These are phyloP conservation scores for Mimas tiliae DNA, from an alignment of 2,888 invertebrate species.

Conservation along the genomic window DNA sequence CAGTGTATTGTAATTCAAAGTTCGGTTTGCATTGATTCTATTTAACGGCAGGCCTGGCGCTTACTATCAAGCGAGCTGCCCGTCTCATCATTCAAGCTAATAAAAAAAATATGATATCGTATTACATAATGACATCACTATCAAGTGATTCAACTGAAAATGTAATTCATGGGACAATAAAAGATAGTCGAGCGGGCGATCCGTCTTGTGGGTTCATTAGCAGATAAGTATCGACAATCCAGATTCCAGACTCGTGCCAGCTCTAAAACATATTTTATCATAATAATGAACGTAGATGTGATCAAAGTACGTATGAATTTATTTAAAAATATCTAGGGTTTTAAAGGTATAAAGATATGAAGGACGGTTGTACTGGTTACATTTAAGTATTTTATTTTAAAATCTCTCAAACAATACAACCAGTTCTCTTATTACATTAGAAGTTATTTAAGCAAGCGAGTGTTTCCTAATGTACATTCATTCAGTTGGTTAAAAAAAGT, in stretches of 20 bases:
- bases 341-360: not conserved
- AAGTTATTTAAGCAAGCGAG: too few species aligned
- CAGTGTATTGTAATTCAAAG: too few species aligned
- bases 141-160: constrained; percentile 51
- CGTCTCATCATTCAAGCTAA: too few species aligned
- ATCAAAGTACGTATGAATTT: not conserved
- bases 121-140: constrained; percentile 41
- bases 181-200: constrained; percentile 56
- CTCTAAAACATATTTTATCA: constrained; percentile 43
- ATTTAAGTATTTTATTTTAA: too few species aligned
- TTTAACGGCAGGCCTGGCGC: too few species aligned
- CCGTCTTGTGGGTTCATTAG: constrained; percentile 62
- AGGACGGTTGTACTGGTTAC: not conserved
- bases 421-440: too few species aligned
- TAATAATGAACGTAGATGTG: not conserved
- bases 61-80: too few species aligned
- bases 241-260: constrained; percentile 31
- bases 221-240: constrained; percentile 54
- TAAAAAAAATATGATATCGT: constrained; percentile 22
- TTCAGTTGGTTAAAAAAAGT: too few species aligned
- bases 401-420: too few species aligned
- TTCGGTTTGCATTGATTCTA: too few species aligned
- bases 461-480: too few species aligned
- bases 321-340: not conserved
- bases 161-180: constrained; percentile 65